Evolutionary conservation across 1,140 invertebrate genomes (phyloP), one percentile per base, ranked within the genome.

Genomic region (Drosophila orena): DNA sequence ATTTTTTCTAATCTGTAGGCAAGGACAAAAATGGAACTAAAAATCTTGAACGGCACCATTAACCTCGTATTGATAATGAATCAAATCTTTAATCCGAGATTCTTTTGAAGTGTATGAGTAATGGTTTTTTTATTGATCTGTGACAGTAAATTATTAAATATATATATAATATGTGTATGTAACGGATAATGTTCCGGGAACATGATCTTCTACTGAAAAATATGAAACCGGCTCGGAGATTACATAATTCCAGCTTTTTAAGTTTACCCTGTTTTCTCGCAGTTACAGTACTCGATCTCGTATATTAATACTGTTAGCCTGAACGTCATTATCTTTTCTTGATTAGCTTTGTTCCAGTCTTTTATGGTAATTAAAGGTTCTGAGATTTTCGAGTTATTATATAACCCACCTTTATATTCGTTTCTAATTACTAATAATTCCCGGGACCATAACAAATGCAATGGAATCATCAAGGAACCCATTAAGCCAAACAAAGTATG

Each of bases 101-200:
- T 30, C 40, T 30, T 6, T 7, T 66, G 1, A 43, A 15, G 46
- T 30, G 65, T 11, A 4, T 44, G 42, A 52, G 17, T 6, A 46
- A 30, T 24, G 14, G n/a, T 34, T 35, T 27, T 30, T 70, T 17
- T 17, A 1, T 17, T 17, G 12, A 43, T 35, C 15, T 57, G 17
- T 8, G 35, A 4, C 47, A 15, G 22, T 6, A n/a, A 35, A 17
- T 38, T 10, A 20, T 49, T 15, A 58, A 17, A 44, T 15, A 44
- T 14, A 20, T 44, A 43, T 49, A 17, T 44, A 49, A 17, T 17
- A 17, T 17, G 17, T 34, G 44, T 40, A 68, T 56, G 43, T 86
- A 78, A 81, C 59, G 38, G 81, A 75, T 53, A 37, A 65, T 30
- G 47, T 57, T 74, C 12, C 34, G 17, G 72, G 73, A 86, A 81